Base-by-base conservation (phyloP, 2,113 vertebrate genomes). In the Perccottus glenii region DNA sequence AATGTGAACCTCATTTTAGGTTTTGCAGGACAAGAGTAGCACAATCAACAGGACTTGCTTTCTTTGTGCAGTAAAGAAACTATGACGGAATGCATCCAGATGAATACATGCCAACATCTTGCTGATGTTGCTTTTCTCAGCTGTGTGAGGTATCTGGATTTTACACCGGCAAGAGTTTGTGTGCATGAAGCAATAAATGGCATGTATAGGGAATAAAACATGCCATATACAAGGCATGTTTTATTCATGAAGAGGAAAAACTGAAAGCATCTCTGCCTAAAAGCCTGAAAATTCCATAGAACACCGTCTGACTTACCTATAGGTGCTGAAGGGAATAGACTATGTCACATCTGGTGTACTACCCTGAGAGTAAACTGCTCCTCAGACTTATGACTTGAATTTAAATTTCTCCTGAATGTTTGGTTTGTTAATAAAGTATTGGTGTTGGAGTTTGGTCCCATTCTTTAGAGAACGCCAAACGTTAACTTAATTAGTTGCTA, bases 21-120 rank as follows among this genome's bases (percentile, higher is more conserved):
- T 27, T 27, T 27, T 27, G 19, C 19, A 27, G 9, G 10, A 38
- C n/a, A 12, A 11, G 58, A 5, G 38, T 10, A 2, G 14, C 15
- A n/a, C 36, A 36, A 16, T 42, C 15, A 73, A 43, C 46, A 4
- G 27, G 1, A 8, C 38, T 40, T 8, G 19, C 19, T 27, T 27
- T 27, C 19, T 27, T 27, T 27, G 19, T 2, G 19, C 19, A 27
- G 3, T 27, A 3, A 27, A 3, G 19, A 27, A 27, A 27, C 3
- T 49, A 27, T 61, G 40, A 36, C 14, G 5, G 33, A 84, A 16
- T 73, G 61, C 72, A 70, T 67, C 43, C 45, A 71, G 62, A 71
- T 68, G 75, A 42, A 36, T 50, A 27, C 19, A 12, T 43, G 58
- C 80, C 57, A 78, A 73, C 68, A 75, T 60, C 67, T 55, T 76